Conservation (phyloP, 1,140 invertebrate genomes). For the Drosophila tani region DNA sequence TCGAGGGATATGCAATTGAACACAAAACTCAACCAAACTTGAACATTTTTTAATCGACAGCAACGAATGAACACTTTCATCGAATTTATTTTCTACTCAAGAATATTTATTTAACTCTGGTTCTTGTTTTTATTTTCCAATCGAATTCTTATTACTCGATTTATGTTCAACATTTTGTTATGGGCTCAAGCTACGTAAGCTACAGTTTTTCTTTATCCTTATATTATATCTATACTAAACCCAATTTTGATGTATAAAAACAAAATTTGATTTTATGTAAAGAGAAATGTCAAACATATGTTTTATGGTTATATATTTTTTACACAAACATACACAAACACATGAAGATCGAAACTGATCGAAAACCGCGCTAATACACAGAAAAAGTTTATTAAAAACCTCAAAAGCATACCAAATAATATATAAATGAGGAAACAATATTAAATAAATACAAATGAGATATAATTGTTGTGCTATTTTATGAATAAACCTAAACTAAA, state of each 20-base stretch:
- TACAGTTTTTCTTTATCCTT: slow-evolving; percentile 59
- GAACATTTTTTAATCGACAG: slow-evolving; percentile 46
- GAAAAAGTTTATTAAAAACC: slow-evolving; percentile 47
- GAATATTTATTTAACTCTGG: slow-evolving; percentile 34
- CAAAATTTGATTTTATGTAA: slow-evolving; percentile 75
- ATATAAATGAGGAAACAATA: slow-evolving; percentile 51
- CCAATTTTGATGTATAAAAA: slow-evolving; percentile 69
- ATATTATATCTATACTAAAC: slow-evolving; percentile 57
- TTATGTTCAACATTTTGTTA: slow-evolving; percentile 58
- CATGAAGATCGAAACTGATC: slow-evolving; percentile 19
- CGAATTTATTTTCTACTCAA: slow-evolving; percentile 57
- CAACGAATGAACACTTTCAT: slow-evolving; percentile 41
- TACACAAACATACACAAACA: slow-evolving; percentile 35
- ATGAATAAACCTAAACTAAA: slow-evolving; percentile 64
- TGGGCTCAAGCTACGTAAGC: slow-evolving; percentile 81
- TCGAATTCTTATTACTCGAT: slow-evolving; percentile 24
- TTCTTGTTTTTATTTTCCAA: slow-evolving; percentile 27
- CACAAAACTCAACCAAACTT: slow-evolving; percentile 31
- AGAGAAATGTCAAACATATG: slow-evolving; percentile 76
- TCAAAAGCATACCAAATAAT: slow-evolving; percentile 76
- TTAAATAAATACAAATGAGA: slow-evolving; percentile 53
- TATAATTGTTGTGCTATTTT: slow-evolving; percentile 71
- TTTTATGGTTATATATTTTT: slow-evolving; percentile 73
- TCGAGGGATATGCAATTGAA: slow-evolving; percentile 13
- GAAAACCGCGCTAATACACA: slow-evolving; percentile 57